Base-by-base conservation (phyloP, 1,140 invertebrate species). In the Drosophila nebulosa region DNA sequence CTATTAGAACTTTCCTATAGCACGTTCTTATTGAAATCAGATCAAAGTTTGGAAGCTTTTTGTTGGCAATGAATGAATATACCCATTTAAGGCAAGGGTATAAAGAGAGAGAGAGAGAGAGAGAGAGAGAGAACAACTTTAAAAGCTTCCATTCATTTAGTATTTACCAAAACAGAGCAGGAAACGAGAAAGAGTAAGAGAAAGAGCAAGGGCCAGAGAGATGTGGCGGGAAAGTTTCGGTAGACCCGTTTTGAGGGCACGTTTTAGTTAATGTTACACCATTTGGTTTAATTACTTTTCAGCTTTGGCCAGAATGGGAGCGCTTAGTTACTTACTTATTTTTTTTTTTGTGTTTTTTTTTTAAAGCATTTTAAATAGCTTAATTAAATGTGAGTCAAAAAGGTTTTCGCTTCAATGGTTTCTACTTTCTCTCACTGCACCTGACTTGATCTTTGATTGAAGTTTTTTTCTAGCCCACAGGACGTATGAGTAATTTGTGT, bases 211-310 rank as follows among this genome's bases (percentile, higher is more conserved):
- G 35, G 9, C 7, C 5, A 46, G 16, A 10, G 36, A n/a, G n/a
- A 21, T 16, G 52, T 46, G 16, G 7, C 36, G 60, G 60, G 46
- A 14, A 32, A 55, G 39, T 46, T 42, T 53, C 12, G 36, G 39
- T 26, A 52, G 46, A 46, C 39, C 7, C 14, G 18, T 53, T 74
- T 69, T 64, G 51, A 59, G 42, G 36, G 65, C 68, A 62, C 72
- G 72, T 79, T 84, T 85, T 76, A 68, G 79, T 85, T 85, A 84
- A 84, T 84, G 79, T 85, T 76, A 79, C 80, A 85, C 72, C 79
- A 85, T 80, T 85, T 78, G 76, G 59, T 67, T 76, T 84, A 84
- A 84, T 84, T 84, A 84, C 80, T 76, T 85, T 84, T 83, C 71
- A 70, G 64, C 72, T 79, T 78, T 57, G 69, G 64, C 60, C 62